These are phyloP conservation scores for Enteromius fasciolatus DNA, from an alignment of 2,797 vertebrate genomes.

Conservation along the genomic window DNA sequence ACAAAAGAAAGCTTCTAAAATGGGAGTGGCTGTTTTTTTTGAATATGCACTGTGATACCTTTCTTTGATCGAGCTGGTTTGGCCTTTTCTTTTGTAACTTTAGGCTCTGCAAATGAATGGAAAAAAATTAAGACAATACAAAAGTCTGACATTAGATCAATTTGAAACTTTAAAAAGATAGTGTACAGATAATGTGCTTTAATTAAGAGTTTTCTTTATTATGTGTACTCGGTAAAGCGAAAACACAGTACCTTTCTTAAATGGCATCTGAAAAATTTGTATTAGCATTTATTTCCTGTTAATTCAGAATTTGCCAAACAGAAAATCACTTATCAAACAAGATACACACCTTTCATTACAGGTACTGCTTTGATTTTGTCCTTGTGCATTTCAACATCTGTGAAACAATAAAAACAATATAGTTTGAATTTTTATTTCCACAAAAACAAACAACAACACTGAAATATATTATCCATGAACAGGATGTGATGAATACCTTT, in stretches of 20 bases:
- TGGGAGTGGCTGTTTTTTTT: constrained; percentile 18
- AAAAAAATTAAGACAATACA: neutral
- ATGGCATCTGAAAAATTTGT: neutral
- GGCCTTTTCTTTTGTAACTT: constrained; percentile 9
- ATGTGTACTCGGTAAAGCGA: neutral
- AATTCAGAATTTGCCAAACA: neutral
- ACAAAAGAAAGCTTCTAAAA: constrained; percentile 1
- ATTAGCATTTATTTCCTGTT: neutral
- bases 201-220: neutral
- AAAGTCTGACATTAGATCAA: neutral
- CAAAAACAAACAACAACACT: neutral
- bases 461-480: neutral
- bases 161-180: neutral
- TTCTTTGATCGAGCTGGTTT: constrained; percentile 51
- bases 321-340: neutral
- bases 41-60: constrained; percentile 62
- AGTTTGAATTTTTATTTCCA: neutral
- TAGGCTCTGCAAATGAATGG: neutral
- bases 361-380: constrained; percentile 14
- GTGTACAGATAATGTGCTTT: neutral
- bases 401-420: neutral
- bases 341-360: constrained; percentile 25
- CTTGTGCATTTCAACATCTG: constrained; percentile 18
- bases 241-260: constrained; percentile 9
- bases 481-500: constrained; percentile 23